Base-by-base conservation (phyloP, 1,140 invertebrate genomes). In the Frieseomelitta varia region DNA sequence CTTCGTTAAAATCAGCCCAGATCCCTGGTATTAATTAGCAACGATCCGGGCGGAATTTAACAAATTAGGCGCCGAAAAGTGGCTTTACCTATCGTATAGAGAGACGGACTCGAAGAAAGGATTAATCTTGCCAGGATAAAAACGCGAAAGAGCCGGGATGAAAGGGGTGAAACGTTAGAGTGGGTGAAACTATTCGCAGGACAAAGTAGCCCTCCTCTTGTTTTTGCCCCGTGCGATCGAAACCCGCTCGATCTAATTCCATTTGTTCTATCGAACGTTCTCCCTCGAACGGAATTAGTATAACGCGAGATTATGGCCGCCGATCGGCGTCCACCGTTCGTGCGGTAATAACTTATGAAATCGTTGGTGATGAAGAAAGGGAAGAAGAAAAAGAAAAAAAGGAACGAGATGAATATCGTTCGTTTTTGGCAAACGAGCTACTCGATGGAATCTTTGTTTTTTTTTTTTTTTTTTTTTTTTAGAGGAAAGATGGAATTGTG, bases 291-390 rank as follows among this genome's bases (percentile, higher is more conserved):
- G 67, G 75, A 71, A 78, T 79, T 84, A 72, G 67, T 79, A 84
- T 84, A 77, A 84, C 51, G 74, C n/a, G 81, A 65, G 63, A 51
- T 83, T 69, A 83, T 78, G 63, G 55, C n/a, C 27, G 61, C 83
- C 56, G 30, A 30, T 30, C 30, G n/a, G n/a, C n/a, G n/a, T n/a
- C n/a, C n/a, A n/a, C n/a, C n/a, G n/a, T n/a, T n/a, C n/a, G n/a
- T 8, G 30, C 27, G 12, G n/a, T n/a, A 71, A 81, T 87, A 85
- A 85, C 85, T 81, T 77, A 85, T 81, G 78, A 80, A 61, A 27
- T 55, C 58, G 17, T 34, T 4, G 6, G 27, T n/a, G 71, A 19
- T 24, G 68, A 86, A 81, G 30, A 58, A 58, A 24, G 21, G 8
- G 24, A 24, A 6, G 6, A 39, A 47, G n/a, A 17, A 17, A 27